Percentiles rank a stretch among this genome's conserved stretches.
Conservation (phyloP, 1,140 invertebrate species). For the Trachymyrmex cornetzi region DNA sequence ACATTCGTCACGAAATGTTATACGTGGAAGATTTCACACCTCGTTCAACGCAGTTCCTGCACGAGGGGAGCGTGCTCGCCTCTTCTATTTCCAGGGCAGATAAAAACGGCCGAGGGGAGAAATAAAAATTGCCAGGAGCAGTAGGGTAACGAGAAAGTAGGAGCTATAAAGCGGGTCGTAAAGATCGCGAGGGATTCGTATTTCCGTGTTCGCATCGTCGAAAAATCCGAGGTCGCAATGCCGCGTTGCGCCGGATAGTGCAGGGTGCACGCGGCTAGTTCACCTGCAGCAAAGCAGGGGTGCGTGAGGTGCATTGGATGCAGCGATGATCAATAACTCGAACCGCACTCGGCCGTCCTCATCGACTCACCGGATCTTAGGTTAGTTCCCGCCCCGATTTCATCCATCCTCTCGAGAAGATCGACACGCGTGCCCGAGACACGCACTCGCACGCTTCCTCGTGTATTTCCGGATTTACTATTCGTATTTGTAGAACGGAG, state of each 20-base stretch:
- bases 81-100: slow-evolving; percentile 9
- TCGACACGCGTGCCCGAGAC: not conserved
- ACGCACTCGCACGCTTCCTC: not conserved
- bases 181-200: slow-evolving; percentile 20
- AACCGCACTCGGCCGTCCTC: slow-evolving; percentile 70
- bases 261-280: slow-evolving; percentile 44
- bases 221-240: slow-evolving; percentile 45
- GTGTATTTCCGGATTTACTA: not conserved
- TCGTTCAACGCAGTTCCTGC: slow-evolving; percentile 8
- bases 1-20: slow-evolving; percentile 19
- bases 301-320: slow-evolving; percentile 70
- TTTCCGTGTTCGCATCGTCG: slow-evolving; percentile 3
- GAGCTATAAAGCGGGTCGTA: slow-evolving; percentile 38
- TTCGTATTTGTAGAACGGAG: not conserved
- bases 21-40: slow-evolving; percentile 33
- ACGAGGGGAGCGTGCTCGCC: not conserved
- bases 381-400: slow-evolving; percentile 54
- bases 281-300: slow-evolving; percentile 61
- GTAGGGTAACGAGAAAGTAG: slow-evolving; percentile 28
- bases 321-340: slow-evolving; percentile 78
- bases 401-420: not conserved
- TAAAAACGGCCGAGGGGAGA: slow-evolving; percentile 38
- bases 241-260: not conserved
- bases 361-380: slow-evolving; percentile 74
- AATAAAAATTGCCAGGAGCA: slow-evolving; percentile 43